Evolutionary conservation across 2,113 vertebrate species (phyloP).

Genomic region (Elephantulus edwardii): DNA sequence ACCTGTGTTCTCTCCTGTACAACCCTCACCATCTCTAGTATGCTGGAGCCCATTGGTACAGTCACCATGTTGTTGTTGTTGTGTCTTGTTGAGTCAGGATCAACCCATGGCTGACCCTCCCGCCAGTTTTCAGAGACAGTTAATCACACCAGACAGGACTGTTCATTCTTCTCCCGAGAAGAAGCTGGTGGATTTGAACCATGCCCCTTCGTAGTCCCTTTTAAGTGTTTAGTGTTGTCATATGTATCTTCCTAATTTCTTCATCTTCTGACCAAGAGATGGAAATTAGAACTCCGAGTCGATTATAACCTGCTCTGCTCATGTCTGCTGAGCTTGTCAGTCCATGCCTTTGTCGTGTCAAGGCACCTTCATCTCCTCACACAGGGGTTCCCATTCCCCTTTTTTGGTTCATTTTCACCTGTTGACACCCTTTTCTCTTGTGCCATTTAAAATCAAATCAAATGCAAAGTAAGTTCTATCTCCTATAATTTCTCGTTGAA

Average conservation of each 20-base stretch:
- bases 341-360: not conserved
- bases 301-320: not conserved
- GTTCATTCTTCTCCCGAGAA: no score
- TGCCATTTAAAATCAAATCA: constrained; percentile 13
- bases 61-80: no score
- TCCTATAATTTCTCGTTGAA: constrained; percentile 25
- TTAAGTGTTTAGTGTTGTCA: not conserved
- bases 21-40: no score
- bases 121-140: no score
- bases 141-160: no score
- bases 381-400: not conserved
- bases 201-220: not conserved
- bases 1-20: no score
- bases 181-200: no score
- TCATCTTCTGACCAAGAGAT: not conserved
- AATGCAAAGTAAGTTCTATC: constrained; percentile 5
- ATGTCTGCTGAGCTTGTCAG: not conserved
- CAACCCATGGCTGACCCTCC: no score
- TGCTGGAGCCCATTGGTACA: no score
- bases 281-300: constrained; percentile 7
- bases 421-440: not conserved
- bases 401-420: not conserved
- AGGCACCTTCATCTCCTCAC: not conserved
- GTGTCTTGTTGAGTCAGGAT: no score
- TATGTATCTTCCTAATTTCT: not conserved